Percentiles rank a stretch among this genome's conserved stretches.
Evolutionary conservation across 2,797 vertebrate genomes (phyloP).

Genomic region (Phrynocephalus guinanensis): DNA sequence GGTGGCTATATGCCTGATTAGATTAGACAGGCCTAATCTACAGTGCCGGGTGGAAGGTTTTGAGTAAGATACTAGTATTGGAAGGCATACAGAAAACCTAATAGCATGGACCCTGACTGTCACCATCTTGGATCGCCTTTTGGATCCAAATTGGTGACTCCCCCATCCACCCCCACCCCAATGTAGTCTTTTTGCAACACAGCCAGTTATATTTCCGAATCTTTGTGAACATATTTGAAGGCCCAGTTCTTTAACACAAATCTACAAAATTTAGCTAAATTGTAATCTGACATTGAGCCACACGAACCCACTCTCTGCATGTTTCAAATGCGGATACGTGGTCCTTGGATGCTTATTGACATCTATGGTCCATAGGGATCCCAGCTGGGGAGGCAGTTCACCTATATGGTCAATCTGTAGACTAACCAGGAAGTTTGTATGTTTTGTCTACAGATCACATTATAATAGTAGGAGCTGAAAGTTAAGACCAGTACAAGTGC

Average conservation of each 20-base stretch:
- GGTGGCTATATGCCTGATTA: no score
- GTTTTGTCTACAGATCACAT: background rate
- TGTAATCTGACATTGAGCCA: background rate
- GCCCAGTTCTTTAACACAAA: background rate
- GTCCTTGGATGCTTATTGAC: background rate
- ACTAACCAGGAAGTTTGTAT: background rate
- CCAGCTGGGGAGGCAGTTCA: background rate
- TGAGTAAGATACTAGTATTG: background rate
- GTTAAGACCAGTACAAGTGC: background rate
- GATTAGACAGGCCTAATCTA: background rate
- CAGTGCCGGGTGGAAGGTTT: background rate
- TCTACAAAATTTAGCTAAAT: background rate
- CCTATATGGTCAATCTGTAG: background rate
- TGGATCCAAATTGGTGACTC: background rate
- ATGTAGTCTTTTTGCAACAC: background rate
- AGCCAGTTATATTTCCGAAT: background rate
- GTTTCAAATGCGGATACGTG: background rate
- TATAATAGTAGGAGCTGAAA: background rate
- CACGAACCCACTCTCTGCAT: no score
- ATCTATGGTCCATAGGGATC: background rate
- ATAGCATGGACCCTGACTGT: background rate
- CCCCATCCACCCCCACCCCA: no score
- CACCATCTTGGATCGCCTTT: background rate
- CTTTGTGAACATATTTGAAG: background rate
- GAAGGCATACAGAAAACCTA: background rate